phyloP scores from a whole-genome alignment of 2,888 invertebrate species.

The Caenorhabditis drosophilae region DNA sequence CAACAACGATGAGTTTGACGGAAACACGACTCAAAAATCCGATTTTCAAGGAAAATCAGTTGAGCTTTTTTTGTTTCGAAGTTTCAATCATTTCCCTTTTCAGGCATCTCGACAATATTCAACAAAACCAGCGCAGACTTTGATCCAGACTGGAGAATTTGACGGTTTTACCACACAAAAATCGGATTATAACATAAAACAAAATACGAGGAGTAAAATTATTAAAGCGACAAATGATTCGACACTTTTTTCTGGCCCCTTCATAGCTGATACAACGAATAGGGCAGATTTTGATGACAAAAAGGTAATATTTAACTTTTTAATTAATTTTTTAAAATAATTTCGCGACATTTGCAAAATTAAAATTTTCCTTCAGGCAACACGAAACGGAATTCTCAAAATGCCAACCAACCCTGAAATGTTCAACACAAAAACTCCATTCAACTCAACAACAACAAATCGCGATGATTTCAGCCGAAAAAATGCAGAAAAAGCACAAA shows the following conservation, averaged over 20 bases:
- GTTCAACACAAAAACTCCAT: constrained; percentile 14
- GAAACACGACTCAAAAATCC: constrained; percentile 26
- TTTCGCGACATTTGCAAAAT: neutral
- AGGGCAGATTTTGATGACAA: constrained; percentile 11
- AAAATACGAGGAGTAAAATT: constrained; percentile 8
- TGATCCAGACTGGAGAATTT: constrained; percentile 41
- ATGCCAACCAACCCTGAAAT: constrained; percentile 6
- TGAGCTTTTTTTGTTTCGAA: too few relatives aligned
- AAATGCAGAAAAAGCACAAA: constrained; percentile 6
- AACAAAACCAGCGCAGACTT: constrained; percentile 25
- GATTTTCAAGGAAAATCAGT: constrained; percentile 30
- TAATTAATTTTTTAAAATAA: neutral
- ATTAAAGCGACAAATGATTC: constrained; percentile 15
- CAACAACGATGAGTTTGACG: constrained; percentile 25
- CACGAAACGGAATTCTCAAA: neutral
- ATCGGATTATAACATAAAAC: constrained; percentile 40
- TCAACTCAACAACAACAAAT: constrained; percentile 29
- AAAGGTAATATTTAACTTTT: neutral
- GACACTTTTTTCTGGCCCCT: constrained; percentile 23
- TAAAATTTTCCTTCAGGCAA: neutral
- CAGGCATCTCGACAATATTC: constrained; percentile 18
- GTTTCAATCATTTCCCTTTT: too few relatives aligned
- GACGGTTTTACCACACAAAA: constrained; percentile 45
- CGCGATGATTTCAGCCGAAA: constrained; percentile 27
- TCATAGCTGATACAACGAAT: constrained; percentile 35